phyloP scores from a whole-genome alignment of 2,797 vertebrate species.

The Antrozous pallidus region DNA sequence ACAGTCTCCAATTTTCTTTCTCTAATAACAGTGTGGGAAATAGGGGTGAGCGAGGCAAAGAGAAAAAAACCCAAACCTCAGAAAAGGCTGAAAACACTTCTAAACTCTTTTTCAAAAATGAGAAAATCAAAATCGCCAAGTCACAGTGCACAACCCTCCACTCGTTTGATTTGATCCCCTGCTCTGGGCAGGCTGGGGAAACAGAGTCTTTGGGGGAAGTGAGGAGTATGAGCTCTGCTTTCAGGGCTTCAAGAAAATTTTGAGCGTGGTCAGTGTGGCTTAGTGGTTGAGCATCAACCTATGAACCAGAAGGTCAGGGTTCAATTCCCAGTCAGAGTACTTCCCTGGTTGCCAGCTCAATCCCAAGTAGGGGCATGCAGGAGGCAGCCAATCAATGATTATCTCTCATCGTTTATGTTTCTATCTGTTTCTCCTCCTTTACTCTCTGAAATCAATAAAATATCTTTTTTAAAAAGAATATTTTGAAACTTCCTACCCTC shows the following conservation, averaged over 20 bases:
- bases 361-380: too few species aligned
- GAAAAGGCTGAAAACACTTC: slow-evolving; percentile 66
- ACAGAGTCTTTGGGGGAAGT: background rate
- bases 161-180: background rate
- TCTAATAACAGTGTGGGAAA: slow-evolving; percentile 64
- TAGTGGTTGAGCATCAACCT: too few species aligned
- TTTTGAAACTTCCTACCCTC: background rate
- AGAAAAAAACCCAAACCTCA: slow-evolving; percentile 64
- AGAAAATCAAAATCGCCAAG: slow-evolving; percentile 44
- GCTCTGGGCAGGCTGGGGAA: fast-evolving
- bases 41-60: slow-evolving; percentile 35
- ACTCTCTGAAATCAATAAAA: too few species aligned
- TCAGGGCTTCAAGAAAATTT: background rate
- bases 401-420: too few species aligned
- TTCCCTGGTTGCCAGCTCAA: too few species aligned
- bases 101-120: slow-evolving; percentile 23
- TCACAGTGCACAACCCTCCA: background rate
- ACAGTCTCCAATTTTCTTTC: slow-evolving; percentile 62
- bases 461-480: background rate
- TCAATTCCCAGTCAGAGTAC: too few species aligned
- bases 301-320: too few species aligned
- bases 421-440: too few species aligned
- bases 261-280: background rate
- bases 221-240: background rate
- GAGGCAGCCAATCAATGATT: too few species aligned